A percentile compares a stretch with the other conserved stretches of the same genome.
Conservation (phyloP, 2,113 vertebrate species). For the Thunnus maccoyii region DNA sequence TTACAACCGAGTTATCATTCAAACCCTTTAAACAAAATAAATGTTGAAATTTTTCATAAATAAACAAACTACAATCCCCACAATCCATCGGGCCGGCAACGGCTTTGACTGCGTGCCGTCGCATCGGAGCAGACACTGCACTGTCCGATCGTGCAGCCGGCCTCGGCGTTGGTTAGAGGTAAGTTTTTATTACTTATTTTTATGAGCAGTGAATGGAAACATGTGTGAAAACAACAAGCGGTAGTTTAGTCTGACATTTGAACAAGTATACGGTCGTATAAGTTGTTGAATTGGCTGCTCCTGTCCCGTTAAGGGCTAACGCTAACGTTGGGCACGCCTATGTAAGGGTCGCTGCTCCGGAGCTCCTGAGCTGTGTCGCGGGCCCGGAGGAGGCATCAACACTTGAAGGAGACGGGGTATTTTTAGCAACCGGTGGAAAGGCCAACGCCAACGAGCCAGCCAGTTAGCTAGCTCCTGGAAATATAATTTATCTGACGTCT, state of each 20-base stretch:
- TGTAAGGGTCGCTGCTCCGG: conserved; percentile 56
- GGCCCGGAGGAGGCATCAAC: conserved; percentile 66
- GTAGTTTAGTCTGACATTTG: background rate
- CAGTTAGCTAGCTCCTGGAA: conserved; percentile 5
- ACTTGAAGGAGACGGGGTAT: conserved; percentile 67
- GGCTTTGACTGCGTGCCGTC: conserved; percentile 67
- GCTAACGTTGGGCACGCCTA: conserved; percentile 81
- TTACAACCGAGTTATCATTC: too few relatives aligned
- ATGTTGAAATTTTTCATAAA: background rate
- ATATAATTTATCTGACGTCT: conserved; percentile 4
- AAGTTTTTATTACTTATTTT: conserved; percentile 69
- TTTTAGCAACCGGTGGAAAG: conserved; percentile 77
- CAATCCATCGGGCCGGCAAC: conserved; percentile 18
- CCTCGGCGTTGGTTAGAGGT: conserved; percentile 81
- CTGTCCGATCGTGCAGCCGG: conserved; percentile 77
- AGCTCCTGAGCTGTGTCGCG: conserved; percentile 44
- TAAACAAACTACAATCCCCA: conserved; percentile 70
- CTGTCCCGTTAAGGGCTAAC: conserved; percentile 37
- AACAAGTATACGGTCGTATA: background rate
- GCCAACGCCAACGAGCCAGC: conserved; percentile 14
- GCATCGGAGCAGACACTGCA: conserved; percentile 68
- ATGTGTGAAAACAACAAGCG: conserved; percentile 16
- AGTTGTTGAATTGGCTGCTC: conserved; percentile 29
- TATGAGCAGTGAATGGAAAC: conserved; percentile 60
- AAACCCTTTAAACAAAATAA: background rate